Base-by-base conservation (phyloP, 1,140 invertebrate species). In the Drosophila miranda region DNA sequence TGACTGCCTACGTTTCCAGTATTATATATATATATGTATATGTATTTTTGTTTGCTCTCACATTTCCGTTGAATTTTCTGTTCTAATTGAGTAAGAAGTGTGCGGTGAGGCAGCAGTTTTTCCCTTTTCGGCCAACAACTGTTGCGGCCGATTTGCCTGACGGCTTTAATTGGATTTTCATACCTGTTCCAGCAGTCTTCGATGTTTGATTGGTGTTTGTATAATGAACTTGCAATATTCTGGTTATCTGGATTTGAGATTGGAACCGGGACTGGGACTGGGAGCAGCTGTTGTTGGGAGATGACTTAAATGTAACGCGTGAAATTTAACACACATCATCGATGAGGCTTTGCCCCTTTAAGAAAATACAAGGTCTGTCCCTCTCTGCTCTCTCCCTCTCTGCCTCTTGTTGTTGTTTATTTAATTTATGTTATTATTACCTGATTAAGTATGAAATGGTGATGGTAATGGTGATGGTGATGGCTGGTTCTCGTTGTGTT, bases 221-320 rank as follows among this genome's bases (percentile, higher is more conserved):
- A 78, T 82, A 87, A 87, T 87, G 82, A 87, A 78, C 78, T 87
- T 87, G 82, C 82, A 87, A 82, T 88, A 87, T 87, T 87, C 78
- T 69, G 44, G 62, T 55, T 59, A 75, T 68, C 50, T 53, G 30
- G 56, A 51, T 61, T 75, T 63, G 45, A 30, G 30, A 45, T 60
- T 21, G 30, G 30, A n/a, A 38, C 13, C 57, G 42, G 26, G 51
- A 44, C 11, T 19, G n/a, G 38, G 23, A 34, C 30, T 41, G 42
- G 28, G 38, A 62, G 44, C 69, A 60, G 54, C 70, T 62, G 59
- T 42, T 43, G 16, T 43, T 53, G 26, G 3, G 26, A 43, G 59
- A 75, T 74, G 71, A 48, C 51, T 75, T 81, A 82, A 62, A 82
- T 82, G 70, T 82, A 71, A 70, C 60, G 74, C 82, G 78, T 87